A percentile compares a stretch with the other conserved stretches of the same genome.
Evolutionary conservation across 2,113 vertebrate species (phyloP).

Genomic region (Formicarius rufipectus): DNA sequence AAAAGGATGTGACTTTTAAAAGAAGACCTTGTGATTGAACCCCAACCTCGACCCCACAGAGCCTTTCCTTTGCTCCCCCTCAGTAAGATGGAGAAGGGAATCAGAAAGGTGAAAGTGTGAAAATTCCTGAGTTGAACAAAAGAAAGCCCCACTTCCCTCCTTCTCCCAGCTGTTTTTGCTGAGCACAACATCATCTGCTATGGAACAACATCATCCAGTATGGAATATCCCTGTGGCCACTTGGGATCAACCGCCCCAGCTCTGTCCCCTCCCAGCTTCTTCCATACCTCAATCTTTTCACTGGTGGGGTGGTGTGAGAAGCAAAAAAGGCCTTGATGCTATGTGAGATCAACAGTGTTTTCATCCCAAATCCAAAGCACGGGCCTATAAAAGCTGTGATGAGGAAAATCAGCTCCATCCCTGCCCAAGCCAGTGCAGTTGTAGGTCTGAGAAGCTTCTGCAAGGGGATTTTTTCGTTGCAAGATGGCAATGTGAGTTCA

Average conservation of each 20-base stretch:
- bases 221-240: neutral
- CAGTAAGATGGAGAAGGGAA: neutral
- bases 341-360: neutral
- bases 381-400: neutral
- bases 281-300: rapidly evolving
- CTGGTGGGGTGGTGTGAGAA: neutral
- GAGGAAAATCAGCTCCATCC: neutral
- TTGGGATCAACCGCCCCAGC: neutral
- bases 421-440: neutral
- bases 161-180: neutral
- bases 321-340: neutral
- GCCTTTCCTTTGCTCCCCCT: rapidly evolving
- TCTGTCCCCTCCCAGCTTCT: rapidly evolving
- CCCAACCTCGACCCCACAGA: neutral
- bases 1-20: neutral
- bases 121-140: neutral
- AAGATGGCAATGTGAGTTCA: neutral
- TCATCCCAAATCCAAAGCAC: neutral
- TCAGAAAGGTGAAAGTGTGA: neutral
- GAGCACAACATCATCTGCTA: rapidly evolving
- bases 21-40: neutral
- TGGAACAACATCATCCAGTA: neutral
- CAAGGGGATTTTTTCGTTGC: neutral
- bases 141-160: neutral
- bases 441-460: neutral